A percentile compares a stretch with the other conserved stretches of the same genome.
Evolutionary conservation across 2,113 vertebrate genomes (phyloP).

Genomic region (Rhizomys pruinosus): DNA sequence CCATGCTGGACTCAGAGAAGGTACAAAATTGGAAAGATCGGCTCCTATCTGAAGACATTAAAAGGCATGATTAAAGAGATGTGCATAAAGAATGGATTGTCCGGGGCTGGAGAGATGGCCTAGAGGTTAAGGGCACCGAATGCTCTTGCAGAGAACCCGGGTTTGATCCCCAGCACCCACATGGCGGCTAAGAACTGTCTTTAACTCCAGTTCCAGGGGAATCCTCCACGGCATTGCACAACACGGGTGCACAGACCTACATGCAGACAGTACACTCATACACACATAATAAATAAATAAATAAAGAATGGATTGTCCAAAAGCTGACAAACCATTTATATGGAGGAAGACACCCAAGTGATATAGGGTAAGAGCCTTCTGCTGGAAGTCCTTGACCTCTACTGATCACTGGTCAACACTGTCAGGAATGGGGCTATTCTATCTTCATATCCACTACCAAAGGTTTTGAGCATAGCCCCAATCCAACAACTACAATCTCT

Average conservation of each 20-base stretch:
- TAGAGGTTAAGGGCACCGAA: too few species aligned
- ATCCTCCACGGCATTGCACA: too few species aligned
- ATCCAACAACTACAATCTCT: background rate
- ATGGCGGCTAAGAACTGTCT: too few species aligned
- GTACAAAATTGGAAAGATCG: background rate
- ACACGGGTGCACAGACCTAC: too few species aligned
- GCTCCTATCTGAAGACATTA: constrained; percentile 35
- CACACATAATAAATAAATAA: background rate
- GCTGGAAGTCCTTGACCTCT: background rate
- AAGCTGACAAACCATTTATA: background rate
- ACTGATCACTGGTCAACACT: background rate
- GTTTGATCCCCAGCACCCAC: too few species aligned
- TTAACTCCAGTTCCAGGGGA: too few species aligned
- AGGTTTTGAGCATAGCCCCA: background rate
- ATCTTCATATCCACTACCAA: background rate
- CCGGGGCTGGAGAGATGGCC: too few species aligned
- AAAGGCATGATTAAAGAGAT: background rate
- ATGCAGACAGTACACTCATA: too few species aligned
- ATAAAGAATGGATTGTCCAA: constrained; percentile 22
- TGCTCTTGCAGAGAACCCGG: too few species aligned
- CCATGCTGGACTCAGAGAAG: background rate
- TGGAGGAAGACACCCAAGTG: constrained; percentile 1
- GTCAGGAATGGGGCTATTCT: background rate
- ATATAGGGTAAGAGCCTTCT: background rate
- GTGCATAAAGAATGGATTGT: constrained; percentile 25